Evolutionary conservation across 2,797 vertebrate species (phyloP).

Genomic region (Myotis pilosus): DNA sequence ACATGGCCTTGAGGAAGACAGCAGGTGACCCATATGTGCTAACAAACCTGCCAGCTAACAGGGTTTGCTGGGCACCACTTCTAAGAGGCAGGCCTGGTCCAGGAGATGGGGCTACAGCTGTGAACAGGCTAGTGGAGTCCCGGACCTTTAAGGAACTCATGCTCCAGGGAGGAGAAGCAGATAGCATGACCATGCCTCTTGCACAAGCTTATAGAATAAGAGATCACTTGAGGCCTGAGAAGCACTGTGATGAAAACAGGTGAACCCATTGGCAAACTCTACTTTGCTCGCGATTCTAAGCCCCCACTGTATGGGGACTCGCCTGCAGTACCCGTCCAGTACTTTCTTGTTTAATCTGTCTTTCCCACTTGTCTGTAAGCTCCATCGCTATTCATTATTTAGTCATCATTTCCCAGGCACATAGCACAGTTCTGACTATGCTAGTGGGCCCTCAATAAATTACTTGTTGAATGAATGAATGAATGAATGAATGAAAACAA

Average conservation of each 20-base stretch:
- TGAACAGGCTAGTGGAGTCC: background rate
- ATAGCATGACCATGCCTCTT: background rate
- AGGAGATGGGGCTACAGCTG: background rate
- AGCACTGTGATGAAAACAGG: background rate
- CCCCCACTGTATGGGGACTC: background rate
- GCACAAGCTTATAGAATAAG: background rate
- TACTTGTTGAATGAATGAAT: background rate
- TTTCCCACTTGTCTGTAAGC: background rate
- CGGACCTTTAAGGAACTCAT: background rate
- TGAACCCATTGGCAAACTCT: background rate
- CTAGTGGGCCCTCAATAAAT: background rate
- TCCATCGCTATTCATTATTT: background rate
- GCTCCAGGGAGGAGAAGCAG: background rate
- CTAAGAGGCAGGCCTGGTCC: background rate
- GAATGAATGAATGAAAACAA: background rate
- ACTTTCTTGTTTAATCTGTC: background rate
- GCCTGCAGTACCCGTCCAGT: background rate
- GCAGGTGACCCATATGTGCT: rapidly evolving
- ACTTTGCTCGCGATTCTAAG: background rate
- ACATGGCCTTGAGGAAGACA: background rate
- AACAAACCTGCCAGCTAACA: background rate
- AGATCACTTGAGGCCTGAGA: background rate
- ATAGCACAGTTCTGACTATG: background rate
- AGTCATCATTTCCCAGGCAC: background rate
- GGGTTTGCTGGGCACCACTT: background rate